Evolutionary conservation across 2,888 invertebrate genomes (phyloP).

Genomic region (Mythimna pallens): DNA sequence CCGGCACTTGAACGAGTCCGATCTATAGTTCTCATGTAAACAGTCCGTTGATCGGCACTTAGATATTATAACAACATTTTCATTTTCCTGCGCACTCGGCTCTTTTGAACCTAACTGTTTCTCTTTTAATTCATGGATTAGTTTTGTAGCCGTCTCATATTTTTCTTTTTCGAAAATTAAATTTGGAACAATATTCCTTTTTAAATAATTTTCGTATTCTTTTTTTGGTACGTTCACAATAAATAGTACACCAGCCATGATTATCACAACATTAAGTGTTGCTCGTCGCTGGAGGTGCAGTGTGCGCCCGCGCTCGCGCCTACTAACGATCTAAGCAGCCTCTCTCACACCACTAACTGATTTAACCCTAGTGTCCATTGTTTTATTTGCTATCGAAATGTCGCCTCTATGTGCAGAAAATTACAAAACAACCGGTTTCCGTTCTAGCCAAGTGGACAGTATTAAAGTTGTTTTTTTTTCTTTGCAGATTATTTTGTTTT

Average conservation of each 20-base stretch:
- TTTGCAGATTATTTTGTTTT: conserved; percentile 45
- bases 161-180: conserved; percentile 68
- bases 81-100: conserved; percentile 60
- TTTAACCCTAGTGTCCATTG: conserved; percentile 56
- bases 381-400: conserved; percentile 67
- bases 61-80: conserved; percentile 62
- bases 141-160: conserved; percentile 66
- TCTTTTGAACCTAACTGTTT: conserved; percentile 66
- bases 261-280: conserved; percentile 19
- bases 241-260: conserved; percentile 91
- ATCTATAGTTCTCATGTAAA: conserved; percentile 63
- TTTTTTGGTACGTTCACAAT: conserved; percentile 90
- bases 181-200: conserved; percentile 63
- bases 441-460: conserved; percentile 54
- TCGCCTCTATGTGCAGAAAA: conserved; percentile 67
- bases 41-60: conserved; percentile 74
- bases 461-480: conserved; percentile 46
- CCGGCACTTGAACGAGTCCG: conserved; percentile 68
- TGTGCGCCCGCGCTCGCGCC: conserved; percentile 47
- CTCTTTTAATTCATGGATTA: conserved; percentile 70
- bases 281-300: conserved; percentile 36
- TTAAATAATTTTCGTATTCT: conserved; percentile 83
- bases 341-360: conserved; percentile 58
- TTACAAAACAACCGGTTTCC: conserved; percentile 76
- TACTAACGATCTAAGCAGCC: conserved; percentile 49